Evolutionary conservation across 2,113 vertebrate genomes (phyloP).

Genomic region (Sus scrofa): DNA sequence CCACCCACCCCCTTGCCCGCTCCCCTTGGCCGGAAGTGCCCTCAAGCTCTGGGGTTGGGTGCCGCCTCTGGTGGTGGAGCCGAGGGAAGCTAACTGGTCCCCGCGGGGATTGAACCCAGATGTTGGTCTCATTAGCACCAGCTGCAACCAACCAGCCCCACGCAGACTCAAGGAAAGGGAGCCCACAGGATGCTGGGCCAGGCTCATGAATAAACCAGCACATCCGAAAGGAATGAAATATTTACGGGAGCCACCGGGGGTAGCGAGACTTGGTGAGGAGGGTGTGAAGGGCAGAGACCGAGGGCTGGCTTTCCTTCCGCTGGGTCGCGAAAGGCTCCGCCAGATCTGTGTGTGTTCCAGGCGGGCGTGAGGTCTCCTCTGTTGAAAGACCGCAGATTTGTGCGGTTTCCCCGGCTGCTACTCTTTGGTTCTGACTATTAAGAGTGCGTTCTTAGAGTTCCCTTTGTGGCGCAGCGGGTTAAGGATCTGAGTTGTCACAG

Average conservation of each 20-base stretch:
- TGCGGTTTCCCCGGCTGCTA: not conserved
- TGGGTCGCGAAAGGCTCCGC: not conserved
- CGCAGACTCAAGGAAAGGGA: not conserved
- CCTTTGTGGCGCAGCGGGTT: too few species aligned
- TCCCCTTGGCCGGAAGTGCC: not conserved
- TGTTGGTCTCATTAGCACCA: slow-evolving; percentile 40
- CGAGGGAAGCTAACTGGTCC: not conserved
- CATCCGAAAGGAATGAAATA: not conserved
- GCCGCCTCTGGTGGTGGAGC: fast-evolving
- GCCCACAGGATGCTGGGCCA: not conserved
- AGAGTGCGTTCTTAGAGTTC: not conserved
- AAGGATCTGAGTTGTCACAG: too few species aligned
- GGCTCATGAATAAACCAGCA: slow-evolving; percentile 50
- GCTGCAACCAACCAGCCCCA: slow-evolving; percentile 5
- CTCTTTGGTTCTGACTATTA: not conserved
- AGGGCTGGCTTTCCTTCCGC: not conserved
- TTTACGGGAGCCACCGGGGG: not conserved
- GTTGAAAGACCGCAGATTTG: not conserved
- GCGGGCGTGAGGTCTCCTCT: not conserved
- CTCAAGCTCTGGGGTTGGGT: fast-evolving
- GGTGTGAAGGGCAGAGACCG: not conserved
- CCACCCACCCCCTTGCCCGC: too few species aligned
- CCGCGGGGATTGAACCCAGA: not conserved
- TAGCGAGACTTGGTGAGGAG: not conserved
- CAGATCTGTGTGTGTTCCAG: not conserved